Conservation (phyloP, 2,113 vertebrate genomes). For the Neogobius melanostomus region DNA sequence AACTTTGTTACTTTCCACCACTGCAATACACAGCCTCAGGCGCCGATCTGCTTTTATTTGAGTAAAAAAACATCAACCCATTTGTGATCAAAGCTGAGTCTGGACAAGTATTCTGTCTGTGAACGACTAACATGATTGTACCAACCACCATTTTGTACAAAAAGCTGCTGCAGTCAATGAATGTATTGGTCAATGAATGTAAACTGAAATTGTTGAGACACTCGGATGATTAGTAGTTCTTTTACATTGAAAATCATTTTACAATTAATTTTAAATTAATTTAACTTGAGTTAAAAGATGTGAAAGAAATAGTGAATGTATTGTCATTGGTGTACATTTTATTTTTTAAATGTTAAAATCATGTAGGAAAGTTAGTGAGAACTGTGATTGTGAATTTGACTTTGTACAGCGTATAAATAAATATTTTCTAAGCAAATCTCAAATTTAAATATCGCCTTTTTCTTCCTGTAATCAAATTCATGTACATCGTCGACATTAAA, state of each 20-base stretch:
- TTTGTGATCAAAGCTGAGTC: not conserved
- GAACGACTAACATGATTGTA: not conserved
- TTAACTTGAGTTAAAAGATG: not conserved
- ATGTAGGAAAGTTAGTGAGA: not conserved
- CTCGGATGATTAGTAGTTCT: not conserved
- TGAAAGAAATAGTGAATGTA: not conserved
- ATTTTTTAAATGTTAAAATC: conserved; percentile 4
- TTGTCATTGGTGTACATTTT: conserved; percentile 25
- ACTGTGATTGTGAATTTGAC: conserved; percentile 46
- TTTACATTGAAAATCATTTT: not conserved
- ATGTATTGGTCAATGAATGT: not conserved
- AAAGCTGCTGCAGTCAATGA: conserved; percentile 1
- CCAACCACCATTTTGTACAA: not conserved
- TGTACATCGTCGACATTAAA: not conserved
- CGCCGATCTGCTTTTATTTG: not conserved
- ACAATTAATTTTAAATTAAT: not conserved
- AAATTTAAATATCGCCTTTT: not conserved
- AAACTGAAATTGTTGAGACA: not conserved
- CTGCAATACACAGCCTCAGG: too few relatives aligned
- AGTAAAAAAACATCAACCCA: not conserved
- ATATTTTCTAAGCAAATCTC: conserved; percentile 70
- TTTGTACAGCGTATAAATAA: conserved; percentile 75
- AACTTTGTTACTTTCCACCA: too few relatives aligned
- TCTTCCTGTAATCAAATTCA: not conserved
- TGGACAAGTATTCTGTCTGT: not conserved